Percentiles rank a stretch among this genome's conserved stretches.
phyloP scores from a whole-genome alignment of 1,140 invertebrate species.

The Pectinophora gossypiella region DNA sequence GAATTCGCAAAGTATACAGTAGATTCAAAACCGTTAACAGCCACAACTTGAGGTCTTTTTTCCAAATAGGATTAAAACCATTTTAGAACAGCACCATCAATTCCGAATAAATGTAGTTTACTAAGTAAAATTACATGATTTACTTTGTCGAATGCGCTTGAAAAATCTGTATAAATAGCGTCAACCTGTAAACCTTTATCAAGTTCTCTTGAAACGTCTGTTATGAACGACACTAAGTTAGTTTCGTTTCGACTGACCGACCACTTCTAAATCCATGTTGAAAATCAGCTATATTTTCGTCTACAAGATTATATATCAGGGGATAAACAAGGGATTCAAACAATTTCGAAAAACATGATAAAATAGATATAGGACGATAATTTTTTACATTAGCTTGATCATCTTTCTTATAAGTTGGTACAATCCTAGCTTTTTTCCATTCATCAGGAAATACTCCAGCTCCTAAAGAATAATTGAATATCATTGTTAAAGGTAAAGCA shows the following conservation, averaged over 20 bases:
- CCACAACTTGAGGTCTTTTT: neutral
- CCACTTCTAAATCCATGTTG: neutral
- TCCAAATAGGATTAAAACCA: neutral
- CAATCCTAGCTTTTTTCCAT: slow-evolving; percentile 18
- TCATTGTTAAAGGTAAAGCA: slow-evolving; percentile 3
- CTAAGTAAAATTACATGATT: neutral
- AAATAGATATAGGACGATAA: too few relatives aligned
- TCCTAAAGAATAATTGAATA: slow-evolving; percentile 14
- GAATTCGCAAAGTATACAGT: neutral
- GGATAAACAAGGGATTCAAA: slow-evolving; percentile 14
- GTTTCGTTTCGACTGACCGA: slow-evolving; percentile 1
- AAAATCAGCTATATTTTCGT: neutral
- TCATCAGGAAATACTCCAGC: slow-evolving; percentile 10
- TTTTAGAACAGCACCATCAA: neutral
- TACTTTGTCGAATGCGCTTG: neutral
- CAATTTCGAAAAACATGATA: slow-evolving; percentile 16
- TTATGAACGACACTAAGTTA: slow-evolving; percentile 8
- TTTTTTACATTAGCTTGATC: slow-evolving; percentile 7
- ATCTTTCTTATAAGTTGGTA: slow-evolving; percentile 15
- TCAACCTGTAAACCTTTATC: neutral
- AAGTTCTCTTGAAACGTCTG: neutral
- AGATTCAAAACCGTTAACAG: neutral
- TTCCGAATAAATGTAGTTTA: neutral
- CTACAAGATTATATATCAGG: neutral
- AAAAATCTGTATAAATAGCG: neutral